phyloP scores from a whole-genome alignment of 2,888 invertebrate genomes.

The Ectemnius cavifrons region DNA sequence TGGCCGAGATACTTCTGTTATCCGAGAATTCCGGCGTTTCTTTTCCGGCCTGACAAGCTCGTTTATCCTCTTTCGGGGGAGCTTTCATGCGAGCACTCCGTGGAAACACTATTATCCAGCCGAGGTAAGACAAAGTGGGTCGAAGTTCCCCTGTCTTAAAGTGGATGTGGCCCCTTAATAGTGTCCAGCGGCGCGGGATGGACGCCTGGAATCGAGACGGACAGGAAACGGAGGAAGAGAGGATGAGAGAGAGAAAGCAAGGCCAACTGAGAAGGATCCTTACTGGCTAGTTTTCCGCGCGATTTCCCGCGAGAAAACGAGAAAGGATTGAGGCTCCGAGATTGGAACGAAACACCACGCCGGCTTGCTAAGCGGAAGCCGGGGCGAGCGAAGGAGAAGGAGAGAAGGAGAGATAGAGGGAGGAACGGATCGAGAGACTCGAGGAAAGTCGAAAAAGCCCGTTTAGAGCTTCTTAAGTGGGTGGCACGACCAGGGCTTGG shows the following conservation, averaged over 20 bases:
- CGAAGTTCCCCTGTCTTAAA: conserved; percentile 22
- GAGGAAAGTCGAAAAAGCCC: conserved; percentile 63
- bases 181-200: conserved; percentile 43
- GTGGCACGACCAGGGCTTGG: conserved; percentile 36
- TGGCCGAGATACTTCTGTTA: background rate
- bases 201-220: conserved; percentile 36
- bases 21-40: background rate
- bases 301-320: conserved; percentile 72
- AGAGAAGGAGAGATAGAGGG: conserved; percentile 25
- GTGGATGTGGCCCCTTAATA: conserved; percentile 39
- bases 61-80: conserved; percentile 16
- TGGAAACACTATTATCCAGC: conserved; percentile 35
- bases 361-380: conserved; percentile 47
- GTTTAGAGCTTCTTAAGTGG: conserved; percentile 62
- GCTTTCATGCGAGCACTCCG: conserved; percentile 4
- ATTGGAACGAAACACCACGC: conserved; percentile 61
- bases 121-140: conserved; percentile 32
- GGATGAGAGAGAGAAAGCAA: conserved; percentile 36
- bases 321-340: conserved; percentile 69
- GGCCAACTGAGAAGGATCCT: conserved; percentile 55
- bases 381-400: conserved; percentile 33
- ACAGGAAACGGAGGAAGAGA: conserved; percentile 28
- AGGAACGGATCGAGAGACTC: conserved; percentile 56
- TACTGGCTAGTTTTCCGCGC: conserved; percentile 74
- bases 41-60: conserved; percentile 8